These are phyloP conservation scores for Porites evermanni DNA, from an alignment of 92 coral and sea anemone species.

Conservation along the genomic window DNA sequence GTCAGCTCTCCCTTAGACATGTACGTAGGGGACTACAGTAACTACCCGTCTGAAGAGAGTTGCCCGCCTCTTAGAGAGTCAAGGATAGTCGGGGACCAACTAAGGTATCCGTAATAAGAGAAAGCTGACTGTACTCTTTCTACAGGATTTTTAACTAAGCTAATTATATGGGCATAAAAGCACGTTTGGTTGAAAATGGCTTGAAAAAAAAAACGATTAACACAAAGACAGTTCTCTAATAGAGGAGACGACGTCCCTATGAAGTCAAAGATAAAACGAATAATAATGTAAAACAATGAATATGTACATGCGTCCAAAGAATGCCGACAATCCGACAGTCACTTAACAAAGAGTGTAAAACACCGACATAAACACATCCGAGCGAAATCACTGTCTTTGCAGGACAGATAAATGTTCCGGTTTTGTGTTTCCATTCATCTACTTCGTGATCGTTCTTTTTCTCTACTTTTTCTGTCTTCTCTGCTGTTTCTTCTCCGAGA, in stretches of 20 bases:
- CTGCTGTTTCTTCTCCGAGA: constrained; percentile 33
- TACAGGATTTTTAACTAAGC: too few species aligned
- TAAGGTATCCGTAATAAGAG: too few species aligned
- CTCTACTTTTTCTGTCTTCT: constrained; percentile 28
- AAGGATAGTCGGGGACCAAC: too few species aligned
- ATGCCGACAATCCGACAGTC: neutral
- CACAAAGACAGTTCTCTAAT: neutral
- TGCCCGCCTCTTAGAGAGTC: too few species aligned
- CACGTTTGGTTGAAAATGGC: neutral
- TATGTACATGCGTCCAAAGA: neutral
- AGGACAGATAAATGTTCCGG: neutral
- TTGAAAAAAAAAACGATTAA: neutral
- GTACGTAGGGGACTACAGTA: too few species aligned
- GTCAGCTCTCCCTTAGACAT: too few species aligned
- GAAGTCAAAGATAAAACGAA: neutral
- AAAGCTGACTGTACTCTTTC: too few species aligned
- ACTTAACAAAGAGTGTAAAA: too few species aligned
- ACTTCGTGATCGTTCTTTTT: constrained; percentile 38
- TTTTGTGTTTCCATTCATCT: neutral
- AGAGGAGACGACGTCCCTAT: neutral
- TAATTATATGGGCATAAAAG: neutral
- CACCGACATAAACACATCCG: too few species aligned
- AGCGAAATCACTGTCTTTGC: neutral
- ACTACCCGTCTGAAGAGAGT: too few species aligned
- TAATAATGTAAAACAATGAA: neutral